phyloP scores from a whole-genome alignment of 2,797 vertebrate species.

The Amblyraja radiata region DNA sequence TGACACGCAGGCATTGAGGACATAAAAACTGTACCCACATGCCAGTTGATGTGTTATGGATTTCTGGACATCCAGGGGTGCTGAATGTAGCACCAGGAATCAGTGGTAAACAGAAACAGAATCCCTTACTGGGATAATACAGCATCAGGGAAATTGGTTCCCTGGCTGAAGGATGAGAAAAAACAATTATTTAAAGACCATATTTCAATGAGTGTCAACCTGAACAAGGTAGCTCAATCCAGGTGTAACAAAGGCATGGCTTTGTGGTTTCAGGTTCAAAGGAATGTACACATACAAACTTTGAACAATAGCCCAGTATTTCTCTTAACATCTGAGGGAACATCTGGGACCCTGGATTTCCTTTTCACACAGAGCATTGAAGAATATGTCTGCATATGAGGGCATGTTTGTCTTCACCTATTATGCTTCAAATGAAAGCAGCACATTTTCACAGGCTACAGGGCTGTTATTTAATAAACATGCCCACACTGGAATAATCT shows the following conservation, averaged over 20 bases:
- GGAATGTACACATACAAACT: constrained; percentile 20
- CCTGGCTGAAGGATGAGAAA: too few species aligned
- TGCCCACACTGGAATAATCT: constrained; percentile 52
- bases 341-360: constrained; percentile 50
- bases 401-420: constrained; percentile 61
- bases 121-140: not conserved
- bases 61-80: constrained; percentile 5
- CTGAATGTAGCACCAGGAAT: too few species aligned
- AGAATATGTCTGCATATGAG: constrained; percentile 44
- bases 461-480: constrained; percentile 65
- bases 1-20: not conserved
- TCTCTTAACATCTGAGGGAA: constrained; percentile 46
- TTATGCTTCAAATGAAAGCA: constrained; percentile 62
- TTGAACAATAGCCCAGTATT: constrained; percentile 33
- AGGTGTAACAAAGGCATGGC: constrained; percentile 23
- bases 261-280: constrained; percentile 35
- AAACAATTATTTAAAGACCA: not conserved
- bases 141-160: not conserved
- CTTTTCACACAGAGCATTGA: constrained; percentile 36
- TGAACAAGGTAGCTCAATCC: constrained; percentile 16
- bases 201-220: not conserved
- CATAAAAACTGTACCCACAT: not conserved
- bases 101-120: too few species aligned
- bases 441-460: constrained; percentile 51
- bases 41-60: not conserved